phyloP scores from a whole-genome alignment of 1,140 invertebrate genomes.

The Caligus rogercresseyi region DNA sequence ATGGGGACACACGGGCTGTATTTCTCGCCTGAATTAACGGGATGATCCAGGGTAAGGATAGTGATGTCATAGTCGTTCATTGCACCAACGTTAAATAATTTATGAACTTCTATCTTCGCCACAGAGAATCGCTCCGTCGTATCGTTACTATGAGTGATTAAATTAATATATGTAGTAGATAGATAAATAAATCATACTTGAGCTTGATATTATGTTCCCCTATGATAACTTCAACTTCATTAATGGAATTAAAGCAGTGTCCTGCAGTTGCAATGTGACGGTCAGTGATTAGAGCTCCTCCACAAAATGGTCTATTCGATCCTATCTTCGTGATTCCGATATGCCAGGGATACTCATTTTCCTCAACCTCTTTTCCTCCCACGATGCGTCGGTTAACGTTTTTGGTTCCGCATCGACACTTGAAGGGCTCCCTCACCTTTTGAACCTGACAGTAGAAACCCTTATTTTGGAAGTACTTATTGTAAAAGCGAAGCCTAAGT shows the following conservation, averaged over 20 bases:
- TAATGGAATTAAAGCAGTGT: slow-evolving; percentile 44
- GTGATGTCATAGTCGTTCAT: neutral
- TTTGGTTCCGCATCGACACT: neutral
- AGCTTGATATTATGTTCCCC: neutral
- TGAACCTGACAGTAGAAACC: neutral
- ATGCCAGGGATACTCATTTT: slow-evolving; percentile 24
- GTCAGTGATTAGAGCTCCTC: slow-evolving; percentile 51
- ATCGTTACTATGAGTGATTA: neutral
- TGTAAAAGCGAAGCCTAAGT: neutral
- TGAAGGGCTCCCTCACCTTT: neutral
- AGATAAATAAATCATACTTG: neutral
- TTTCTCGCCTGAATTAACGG: neutral
- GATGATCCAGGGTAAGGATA: neutral
- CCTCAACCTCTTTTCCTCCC: slow-evolving; percentile 21
- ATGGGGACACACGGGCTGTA: neutral
- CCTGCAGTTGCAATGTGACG: slow-evolving; percentile 59
- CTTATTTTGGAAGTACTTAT: neutral
- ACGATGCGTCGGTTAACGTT: slow-evolving; percentile 16
- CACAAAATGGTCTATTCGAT: slow-evolving; percentile 37
- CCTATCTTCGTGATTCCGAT: slow-evolving; percentile 11
- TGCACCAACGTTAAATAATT: neutral
- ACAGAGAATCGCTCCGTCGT: neutral
- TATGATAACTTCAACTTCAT: slow-evolving; percentile 16
- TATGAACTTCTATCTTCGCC: neutral
- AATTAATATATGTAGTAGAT: neutral